Conservation (phyloP, 2,888 invertebrate species). For the Cheilosia urbana region DNA sequence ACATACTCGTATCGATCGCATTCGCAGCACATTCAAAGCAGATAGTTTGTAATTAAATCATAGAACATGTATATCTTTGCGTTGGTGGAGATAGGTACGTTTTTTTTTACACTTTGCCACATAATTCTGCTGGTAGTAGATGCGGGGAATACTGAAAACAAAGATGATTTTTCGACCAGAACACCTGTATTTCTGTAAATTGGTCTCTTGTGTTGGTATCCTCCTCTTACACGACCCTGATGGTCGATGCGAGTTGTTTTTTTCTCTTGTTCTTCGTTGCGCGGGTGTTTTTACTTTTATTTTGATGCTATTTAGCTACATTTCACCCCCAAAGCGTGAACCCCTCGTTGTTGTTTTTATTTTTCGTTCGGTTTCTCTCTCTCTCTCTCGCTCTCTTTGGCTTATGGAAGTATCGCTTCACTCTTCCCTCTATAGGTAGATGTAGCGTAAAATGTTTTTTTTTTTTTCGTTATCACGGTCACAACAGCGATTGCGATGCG, state of each 20-base stretch:
- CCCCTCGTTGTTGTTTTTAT: constrained; percentile 25
- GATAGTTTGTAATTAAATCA: constrained; percentile 70
- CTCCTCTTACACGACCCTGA: constrained; percentile 45
- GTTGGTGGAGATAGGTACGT: constrained; percentile 24
- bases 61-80: constrained; percentile 57
- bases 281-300: constrained; percentile 27
- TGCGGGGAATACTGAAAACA: constrained; percentile 40
- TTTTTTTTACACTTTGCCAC: neutral
- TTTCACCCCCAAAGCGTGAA: constrained; percentile 53
- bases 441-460: constrained; percentile 26
- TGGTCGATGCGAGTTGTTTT: constrained; percentile 36
- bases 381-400: neutral
- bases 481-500: constrained; percentile 30
- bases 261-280: constrained; percentile 7
- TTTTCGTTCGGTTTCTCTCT: constrained; percentile 20
- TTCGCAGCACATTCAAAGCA: constrained; percentile 62
- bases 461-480: constrained; percentile 52
- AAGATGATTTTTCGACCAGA: constrained; percentile 17
- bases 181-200: constrained; percentile 21
- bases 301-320: constrained; percentile 62
- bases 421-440: constrained; percentile 26
- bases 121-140: constrained; percentile 62
- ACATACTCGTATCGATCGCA: constrained; percentile 38
- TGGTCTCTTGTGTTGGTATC: constrained; percentile 19
- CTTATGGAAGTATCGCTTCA: constrained; percentile 7